Percentiles rank a stretch among this genome's conserved stretches.
Conservation (phyloP, 2,888 invertebrate genomes). For the Candidula unifasciata region DNA sequence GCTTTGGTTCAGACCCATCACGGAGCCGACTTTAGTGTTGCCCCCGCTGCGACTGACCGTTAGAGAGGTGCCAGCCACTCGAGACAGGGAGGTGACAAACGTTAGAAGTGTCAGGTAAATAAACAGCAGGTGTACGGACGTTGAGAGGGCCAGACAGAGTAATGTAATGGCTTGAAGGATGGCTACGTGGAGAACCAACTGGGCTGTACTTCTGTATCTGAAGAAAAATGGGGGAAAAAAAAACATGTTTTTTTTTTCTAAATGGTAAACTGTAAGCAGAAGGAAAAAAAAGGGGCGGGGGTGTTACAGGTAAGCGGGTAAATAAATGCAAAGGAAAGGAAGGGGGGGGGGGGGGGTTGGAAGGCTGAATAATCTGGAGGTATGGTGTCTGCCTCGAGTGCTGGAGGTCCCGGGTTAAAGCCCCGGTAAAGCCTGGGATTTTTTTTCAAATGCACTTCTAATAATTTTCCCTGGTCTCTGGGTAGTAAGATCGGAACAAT, state of each 20-base stretch:
- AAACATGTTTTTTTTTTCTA: background rate
- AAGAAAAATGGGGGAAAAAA: background rate
- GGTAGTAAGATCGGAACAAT: too few species aligned
- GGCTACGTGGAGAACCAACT: constrained; percentile 46
- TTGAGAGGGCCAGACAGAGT: constrained; percentile 59
- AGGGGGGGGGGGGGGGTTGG: too few species aligned
- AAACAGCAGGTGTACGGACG: constrained; percentile 65
- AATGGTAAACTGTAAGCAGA: background rate
- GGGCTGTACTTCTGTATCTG: constrained; percentile 46
- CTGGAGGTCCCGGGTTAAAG: too few species aligned
- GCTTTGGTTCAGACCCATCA: constrained; percentile 76
- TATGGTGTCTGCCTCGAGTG: too few species aligned
- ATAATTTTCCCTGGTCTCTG: too few species aligned
- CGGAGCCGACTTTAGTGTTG: constrained; percentile 66
- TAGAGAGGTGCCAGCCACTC: constrained; percentile 72
- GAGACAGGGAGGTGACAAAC: constrained; percentile 68
- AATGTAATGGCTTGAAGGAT: constrained; percentile 61
- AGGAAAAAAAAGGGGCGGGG: background rate
- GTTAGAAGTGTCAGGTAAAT: constrained; percentile 69
- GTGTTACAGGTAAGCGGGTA: too few species aligned
- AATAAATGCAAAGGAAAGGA: too few species aligned
- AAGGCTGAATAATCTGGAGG: too few species aligned
- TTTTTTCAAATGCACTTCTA: too few species aligned
- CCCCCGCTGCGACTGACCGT: constrained; percentile 67
- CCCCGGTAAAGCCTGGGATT: too few species aligned